Conservation (phyloP, 2,113 vertebrate genomes). For the Blennius ocellaris region DNA sequence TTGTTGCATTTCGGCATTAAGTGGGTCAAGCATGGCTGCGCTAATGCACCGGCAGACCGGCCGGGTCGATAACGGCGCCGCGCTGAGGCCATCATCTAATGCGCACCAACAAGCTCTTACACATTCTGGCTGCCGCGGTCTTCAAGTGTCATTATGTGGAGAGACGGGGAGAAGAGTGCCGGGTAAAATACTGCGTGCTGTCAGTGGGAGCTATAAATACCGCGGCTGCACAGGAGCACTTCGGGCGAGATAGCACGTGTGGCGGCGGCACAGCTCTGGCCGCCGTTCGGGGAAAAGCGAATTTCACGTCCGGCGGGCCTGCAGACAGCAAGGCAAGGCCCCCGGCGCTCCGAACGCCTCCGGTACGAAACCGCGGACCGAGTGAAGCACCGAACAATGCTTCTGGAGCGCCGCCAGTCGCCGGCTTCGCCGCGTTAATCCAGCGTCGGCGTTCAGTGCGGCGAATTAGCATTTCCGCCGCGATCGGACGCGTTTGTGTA, state of each 20-base stretch:
- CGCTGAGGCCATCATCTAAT: constrained; percentile 34
- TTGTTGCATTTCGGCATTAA: constrained; percentile 67
- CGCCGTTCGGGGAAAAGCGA: too few relatives aligned
- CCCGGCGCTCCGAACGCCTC: too few relatives aligned
- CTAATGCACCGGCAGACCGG: constrained; percentile 70
- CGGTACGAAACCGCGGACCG: too few relatives aligned
- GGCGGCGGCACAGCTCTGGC: not conserved
- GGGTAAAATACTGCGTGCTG: constrained; percentile 2
- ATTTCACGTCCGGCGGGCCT: too few relatives aligned
- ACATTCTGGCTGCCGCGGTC: constrained; percentile 42
- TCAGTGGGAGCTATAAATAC: constrained; percentile 9
- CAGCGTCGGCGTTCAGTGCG: too few relatives aligned
- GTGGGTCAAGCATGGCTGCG: constrained; percentile 40
- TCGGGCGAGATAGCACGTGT: constrained; percentile 2
- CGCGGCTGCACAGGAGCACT: not conserved
- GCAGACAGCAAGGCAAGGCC: too few relatives aligned
- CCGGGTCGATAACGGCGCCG: constrained; percentile 48
- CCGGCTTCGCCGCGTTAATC: too few relatives aligned
- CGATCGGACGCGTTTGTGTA: too few relatives aligned
- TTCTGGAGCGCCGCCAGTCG: too few relatives aligned
- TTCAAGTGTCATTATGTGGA: constrained; percentile 48
- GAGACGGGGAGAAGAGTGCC: constrained; percentile 2
- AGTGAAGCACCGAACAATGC: too few relatives aligned
- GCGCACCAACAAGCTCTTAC: constrained; percentile 47
- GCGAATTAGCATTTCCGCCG: too few relatives aligned